Base-by-base conservation (phyloP, 2,888 invertebrate species). In the Pegoplata infirma region DNA sequence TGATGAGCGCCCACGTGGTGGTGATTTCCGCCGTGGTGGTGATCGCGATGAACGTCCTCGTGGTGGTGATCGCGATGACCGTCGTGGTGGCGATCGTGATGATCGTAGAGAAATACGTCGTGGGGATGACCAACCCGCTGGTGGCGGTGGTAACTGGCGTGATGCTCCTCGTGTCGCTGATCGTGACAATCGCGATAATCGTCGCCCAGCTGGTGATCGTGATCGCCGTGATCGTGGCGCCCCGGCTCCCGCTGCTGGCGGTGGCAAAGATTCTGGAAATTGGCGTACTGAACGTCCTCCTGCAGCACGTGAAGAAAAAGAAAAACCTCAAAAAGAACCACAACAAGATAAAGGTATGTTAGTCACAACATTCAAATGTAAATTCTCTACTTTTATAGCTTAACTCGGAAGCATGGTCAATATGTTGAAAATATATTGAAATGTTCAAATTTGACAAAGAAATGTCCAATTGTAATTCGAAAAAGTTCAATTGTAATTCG, bases 211-310 rank as follows among this genome's bases (percentile, higher is more conserved):
- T 14, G 84, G 81, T 25, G 83, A 83, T 61, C 84, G 83, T 16
- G 61, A 84, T 19, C 71, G 76, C 5, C 80, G 80, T 16, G 66
- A 80, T 71, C 55, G 84, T 17, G 82, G 80, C 23, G 5, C 88
- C 84, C 83, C 87, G 84, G 80, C 80, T 47, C 80, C 76, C 21
- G 78, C 81, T 47, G 85, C 83, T 25, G 81, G 82, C 16, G 83
- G 81, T 25, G 80, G 80, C 4, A 83, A 84, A 17, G 85, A 84
- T 28, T 82, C 82, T 46, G 87, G 89, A 64, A 86, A 85, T 74
- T 88, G 88, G 89, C 85, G 86, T 82, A 88, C 90, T 14, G 86
- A 85, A 3, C 86, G 89, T 7, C 85, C 85, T 4, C 80, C 86
- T 56, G 82, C 86, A 32, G 82, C 86, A 32, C 85, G 86, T 16